Evolutionary conservation across 2,888 invertebrate genomes (phyloP).

Genomic region (Desoria tigrina): DNA sequence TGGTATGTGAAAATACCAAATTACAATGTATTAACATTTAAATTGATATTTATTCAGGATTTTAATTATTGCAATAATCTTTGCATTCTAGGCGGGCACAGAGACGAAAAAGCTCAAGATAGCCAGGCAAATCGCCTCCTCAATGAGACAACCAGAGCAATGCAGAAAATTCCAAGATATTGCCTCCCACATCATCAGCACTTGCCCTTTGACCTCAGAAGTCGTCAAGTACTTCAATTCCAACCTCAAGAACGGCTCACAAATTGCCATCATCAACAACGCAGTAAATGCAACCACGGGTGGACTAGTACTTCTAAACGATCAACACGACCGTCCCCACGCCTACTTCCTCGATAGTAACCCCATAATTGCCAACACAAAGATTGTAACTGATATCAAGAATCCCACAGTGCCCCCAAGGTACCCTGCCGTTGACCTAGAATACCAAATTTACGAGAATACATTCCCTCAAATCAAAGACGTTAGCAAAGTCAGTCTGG

Average conservation of each 20-base stretch:
- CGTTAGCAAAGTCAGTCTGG: slow-evolving; percentile 3
- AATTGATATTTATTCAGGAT: slow-evolving; percentile 5
- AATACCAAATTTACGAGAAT: slow-evolving; percentile 9
- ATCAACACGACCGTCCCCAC: slow-evolving; percentile 21
- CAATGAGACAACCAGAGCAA: slow-evolving; percentile 30
- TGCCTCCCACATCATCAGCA: slow-evolving; percentile 23
- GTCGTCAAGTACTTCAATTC: slow-evolving; percentile 38
- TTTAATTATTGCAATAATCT: background rate
- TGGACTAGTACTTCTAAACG: slow-evolving; percentile 25
- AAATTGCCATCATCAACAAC: slow-evolving; percentile 23
- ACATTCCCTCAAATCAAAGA: background rate
- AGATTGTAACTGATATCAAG: slow-evolving; percentile 32
- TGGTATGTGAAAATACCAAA: slow-evolving; percentile 16
- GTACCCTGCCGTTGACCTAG: slow-evolving; percentile 7
- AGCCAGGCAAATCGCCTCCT: slow-evolving; percentile 29
- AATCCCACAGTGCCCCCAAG: slow-evolving; percentile 31
- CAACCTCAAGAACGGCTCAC: slow-evolving; percentile 31
- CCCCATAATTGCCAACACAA: slow-evolving; percentile 28
- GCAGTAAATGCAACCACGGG: slow-evolving; percentile 3
- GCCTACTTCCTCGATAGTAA: slow-evolving; percentile 33
- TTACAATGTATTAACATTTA: background rate
- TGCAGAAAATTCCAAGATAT: slow-evolving; percentile 30
- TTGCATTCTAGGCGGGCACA: slow-evolving; percentile 25
- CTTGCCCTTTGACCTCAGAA: slow-evolving; percentile 38
- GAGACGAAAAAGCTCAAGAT: slow-evolving; percentile 30